These are phyloP conservation scores for Todiramphus saurophagus DNA, from an alignment of 2,113 vertebrate species.

Conservation along the genomic window DNA sequence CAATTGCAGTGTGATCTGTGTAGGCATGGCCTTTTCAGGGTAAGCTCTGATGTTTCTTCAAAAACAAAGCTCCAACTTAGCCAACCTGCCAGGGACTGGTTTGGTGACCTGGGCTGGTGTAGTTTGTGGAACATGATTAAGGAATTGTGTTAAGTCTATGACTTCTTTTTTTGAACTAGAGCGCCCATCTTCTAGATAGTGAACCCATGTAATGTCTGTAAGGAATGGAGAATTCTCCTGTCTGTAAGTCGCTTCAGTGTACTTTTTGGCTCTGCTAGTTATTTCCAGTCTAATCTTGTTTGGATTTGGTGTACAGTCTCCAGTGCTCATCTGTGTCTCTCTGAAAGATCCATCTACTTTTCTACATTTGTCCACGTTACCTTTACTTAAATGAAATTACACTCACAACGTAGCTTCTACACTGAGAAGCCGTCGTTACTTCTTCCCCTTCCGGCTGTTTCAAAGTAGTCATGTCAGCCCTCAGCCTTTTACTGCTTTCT, in stretches of 20 bases:
- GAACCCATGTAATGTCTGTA: neutral
- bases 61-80: neutral
- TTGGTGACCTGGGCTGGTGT: neutral
- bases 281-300: neutral
- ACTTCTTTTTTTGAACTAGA: neutral
- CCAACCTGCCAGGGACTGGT: neutral
- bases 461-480: neutral
- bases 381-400: neutral
- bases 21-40: neutral
- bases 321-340: neutral
- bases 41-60: neutral
- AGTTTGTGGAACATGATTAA: neutral
- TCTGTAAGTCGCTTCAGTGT: neutral
- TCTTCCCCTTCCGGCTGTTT: neutral
- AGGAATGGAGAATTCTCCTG: neutral
- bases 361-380: neutral
- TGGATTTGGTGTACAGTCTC: neutral
- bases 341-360: neutral
- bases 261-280: neutral
- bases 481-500: neutral
- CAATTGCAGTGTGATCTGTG: neutral
- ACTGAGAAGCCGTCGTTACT: neutral
- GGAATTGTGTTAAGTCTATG: neutral
- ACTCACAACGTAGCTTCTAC: neutral
- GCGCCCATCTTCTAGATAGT: neutral